Conservation (phyloP, 2,113 vertebrate species). For the Sturnira hondurensis region DNA sequence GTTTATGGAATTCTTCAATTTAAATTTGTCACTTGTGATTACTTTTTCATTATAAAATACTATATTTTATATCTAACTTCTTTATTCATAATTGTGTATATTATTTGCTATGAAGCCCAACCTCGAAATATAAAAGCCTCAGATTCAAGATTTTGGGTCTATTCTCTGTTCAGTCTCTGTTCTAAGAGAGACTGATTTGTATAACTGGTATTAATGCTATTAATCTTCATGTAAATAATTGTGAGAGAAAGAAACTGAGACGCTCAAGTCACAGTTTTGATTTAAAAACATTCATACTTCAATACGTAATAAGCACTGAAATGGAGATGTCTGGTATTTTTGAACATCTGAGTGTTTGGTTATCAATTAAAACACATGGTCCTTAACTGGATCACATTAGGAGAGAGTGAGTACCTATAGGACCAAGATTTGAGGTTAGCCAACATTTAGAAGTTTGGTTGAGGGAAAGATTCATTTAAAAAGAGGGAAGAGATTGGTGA, state of each 20-base stretch:
- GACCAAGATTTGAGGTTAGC: not conserved
- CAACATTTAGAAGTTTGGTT: slow-evolving; percentile 24
- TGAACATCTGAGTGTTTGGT: not conserved
- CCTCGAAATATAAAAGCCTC: not conserved
- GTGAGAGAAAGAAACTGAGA: not conserved
- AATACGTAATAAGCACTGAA: not conserved
- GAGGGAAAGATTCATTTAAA: not conserved
- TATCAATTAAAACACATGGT: not conserved
- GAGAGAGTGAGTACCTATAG: not conserved
- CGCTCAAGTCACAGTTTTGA: not conserved
- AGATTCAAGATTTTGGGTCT: not conserved
- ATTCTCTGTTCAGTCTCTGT: not conserved
- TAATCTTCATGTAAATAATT: not conserved
- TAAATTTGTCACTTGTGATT: not conserved
- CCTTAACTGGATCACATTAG: not conserved
- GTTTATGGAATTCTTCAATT: not conserved
- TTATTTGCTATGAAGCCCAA: not conserved
- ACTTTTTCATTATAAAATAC: not conserved
- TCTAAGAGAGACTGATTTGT: not conserved
- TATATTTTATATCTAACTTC: not conserved
- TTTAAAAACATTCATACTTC: not conserved
- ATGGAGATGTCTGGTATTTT: not conserved
- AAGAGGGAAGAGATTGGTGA: not conserved
- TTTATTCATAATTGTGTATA: not conserved
- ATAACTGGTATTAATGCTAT: not conserved